phyloP scores from a whole-genome alignment of 2,888 invertebrate genomes.

The Phengaris arion region DNA sequence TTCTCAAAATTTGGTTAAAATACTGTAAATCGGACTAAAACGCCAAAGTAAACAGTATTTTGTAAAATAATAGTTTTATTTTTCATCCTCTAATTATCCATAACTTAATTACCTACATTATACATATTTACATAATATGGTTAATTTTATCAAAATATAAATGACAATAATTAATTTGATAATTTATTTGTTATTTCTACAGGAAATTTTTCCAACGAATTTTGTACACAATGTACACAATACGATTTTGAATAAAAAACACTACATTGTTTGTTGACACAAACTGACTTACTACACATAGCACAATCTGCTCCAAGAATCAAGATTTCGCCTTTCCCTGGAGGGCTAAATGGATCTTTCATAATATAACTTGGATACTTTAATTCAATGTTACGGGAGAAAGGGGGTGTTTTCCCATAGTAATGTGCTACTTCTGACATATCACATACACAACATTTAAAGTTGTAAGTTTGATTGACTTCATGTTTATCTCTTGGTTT shows the following conservation, averaged over 20 bases:
- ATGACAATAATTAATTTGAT: slow-evolving; percentile 45
- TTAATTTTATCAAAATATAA: not conserved
- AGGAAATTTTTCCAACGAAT: slow-evolving; percentile 82
- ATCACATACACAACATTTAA: slow-evolving; percentile 83
- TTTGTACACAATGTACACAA: slow-evolving; percentile 85
- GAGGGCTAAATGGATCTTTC: slow-evolving; percentile 91
- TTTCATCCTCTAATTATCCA: slow-evolving; percentile 30
- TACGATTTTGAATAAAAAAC: slow-evolving; percentile 87
- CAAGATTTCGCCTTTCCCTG: slow-evolving; percentile 86
- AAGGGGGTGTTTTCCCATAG: slow-evolving; percentile 87
- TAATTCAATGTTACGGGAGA: slow-evolving; percentile 83
- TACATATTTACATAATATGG: not conserved
- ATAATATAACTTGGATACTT: slow-evolving; percentile 88
- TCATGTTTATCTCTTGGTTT: slow-evolving; percentile 42
- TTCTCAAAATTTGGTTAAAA: slow-evolving; percentile 68
- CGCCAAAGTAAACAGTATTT: slow-evolving; percentile 80
- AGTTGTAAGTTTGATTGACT: slow-evolving; percentile 55
- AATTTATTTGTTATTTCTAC: slow-evolving; percentile 83
- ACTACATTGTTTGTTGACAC: slow-evolving; percentile 87
- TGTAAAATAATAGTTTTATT: slow-evolving; percentile 48
- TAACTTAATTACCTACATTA: not conserved
- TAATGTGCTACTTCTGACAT: slow-evolving; percentile 86
- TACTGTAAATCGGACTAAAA: slow-evolving; percentile 78
- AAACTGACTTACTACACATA: slow-evolving; percentile 83
- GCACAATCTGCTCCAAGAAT: slow-evolving; percentile 88